phyloP scores from a whole-genome alignment of 2,888 invertebrate genomes.

The Bellardia bayeri region DNA sequence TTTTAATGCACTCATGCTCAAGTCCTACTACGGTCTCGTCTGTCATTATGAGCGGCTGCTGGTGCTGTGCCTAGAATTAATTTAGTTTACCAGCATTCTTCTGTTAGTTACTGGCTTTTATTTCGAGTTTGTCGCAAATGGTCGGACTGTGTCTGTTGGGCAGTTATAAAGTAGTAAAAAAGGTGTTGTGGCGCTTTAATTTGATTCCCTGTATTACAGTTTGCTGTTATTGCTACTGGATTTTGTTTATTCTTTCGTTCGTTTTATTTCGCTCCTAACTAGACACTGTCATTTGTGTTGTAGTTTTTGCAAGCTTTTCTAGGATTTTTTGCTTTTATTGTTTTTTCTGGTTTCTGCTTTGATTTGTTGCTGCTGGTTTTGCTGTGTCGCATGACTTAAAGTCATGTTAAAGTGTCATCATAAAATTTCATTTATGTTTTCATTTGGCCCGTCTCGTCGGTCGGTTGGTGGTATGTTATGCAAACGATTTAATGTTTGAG shows the following conservation, averaged over 20 bases:
- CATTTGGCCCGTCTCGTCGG: not conserved
- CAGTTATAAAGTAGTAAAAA: not conserved
- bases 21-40: not conserved
- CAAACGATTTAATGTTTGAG: not conserved
- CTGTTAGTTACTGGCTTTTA: not conserved
- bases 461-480: not conserved
- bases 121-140: not conserved
- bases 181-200: conserved; percentile 5
- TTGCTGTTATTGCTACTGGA: not conserved
- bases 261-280: not conserved
- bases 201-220: not conserved
- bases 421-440: conserved; percentile 32
- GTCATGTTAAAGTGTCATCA: conserved; percentile 37
- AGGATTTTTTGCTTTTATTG: not conserved
- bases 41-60: conserved; percentile 34
- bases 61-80: conserved; percentile 57
- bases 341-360: not conserved
- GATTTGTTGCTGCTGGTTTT: not conserved
- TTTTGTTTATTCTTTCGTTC: not conserved
- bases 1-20: conserved; percentile 6
- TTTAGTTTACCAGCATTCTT: conserved; percentile 25
- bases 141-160: not conserved
- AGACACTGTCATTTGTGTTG: not conserved
- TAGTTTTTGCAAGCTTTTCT: not conserved
- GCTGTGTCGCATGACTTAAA: conserved; percentile 8